Percentiles rank a stretch among this genome's conserved stretches.
phyloP scores from a whole-genome alignment of 2,797 vertebrate genomes.

The Emydoidea blandingii region DNA sequence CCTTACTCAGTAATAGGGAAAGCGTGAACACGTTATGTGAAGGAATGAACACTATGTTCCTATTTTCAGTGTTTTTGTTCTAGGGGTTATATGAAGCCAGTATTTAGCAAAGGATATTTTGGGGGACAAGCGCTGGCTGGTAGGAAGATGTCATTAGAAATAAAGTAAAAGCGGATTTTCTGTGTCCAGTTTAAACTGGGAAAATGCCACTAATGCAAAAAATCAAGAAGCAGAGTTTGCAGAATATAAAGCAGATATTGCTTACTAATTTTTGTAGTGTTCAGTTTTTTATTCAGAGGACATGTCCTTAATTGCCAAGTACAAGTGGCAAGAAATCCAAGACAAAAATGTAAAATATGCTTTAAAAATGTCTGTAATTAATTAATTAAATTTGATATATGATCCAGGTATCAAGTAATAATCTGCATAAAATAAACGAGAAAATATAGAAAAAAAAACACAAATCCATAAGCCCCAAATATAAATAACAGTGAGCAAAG shows the following conservation, averaged over 20 bases:
- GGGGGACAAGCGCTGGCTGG: not conserved
- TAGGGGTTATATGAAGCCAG: not conserved
- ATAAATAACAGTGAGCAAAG: not conserved
- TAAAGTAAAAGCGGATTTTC: not conserved
- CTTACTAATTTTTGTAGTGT: not conserved
- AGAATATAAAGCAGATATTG: not conserved
- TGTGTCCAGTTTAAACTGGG: not conserved
- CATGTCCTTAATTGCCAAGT: not conserved
- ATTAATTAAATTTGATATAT: not conserved
- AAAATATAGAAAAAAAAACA: not conserved
- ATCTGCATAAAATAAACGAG: not conserved
- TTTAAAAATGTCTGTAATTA: not conserved
- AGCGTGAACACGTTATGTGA: not conserved
- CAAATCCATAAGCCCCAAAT: not conserved
- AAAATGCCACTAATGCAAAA: not conserved
- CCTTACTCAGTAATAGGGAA: not conserved
- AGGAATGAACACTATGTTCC: not conserved
- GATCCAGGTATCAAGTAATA: not conserved
- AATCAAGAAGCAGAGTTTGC: not conserved
- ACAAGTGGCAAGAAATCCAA: not conserved
- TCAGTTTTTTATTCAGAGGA: not conserved
- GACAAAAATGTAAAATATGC: fast-evolving
- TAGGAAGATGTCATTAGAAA: fast-evolving
- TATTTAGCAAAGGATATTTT: not conserved
- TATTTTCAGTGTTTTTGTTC: not conserved